A percentile compares a stretch with the other conserved stretches of the same genome.
Evolutionary conservation across 2,113 vertebrate species (phyloP).

Genomic region (Rhinopithecus roxellana): DNA sequence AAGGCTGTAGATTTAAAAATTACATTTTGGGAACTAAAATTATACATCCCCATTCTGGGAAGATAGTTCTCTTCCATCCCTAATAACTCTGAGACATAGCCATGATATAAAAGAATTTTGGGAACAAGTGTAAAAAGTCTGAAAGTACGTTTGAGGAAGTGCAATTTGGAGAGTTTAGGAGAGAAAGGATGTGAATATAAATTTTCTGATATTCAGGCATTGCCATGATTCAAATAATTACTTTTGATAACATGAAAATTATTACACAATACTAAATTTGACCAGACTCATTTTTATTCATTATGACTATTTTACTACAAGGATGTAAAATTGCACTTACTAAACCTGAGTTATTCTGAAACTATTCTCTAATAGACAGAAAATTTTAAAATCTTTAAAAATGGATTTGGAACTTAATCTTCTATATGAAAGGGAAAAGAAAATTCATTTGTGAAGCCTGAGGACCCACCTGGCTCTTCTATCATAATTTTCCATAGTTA

Average conservation of each 20-base stretch:
- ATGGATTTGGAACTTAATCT: constrained; percentile 3
- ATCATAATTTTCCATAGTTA: not conserved
- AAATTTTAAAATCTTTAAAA: constrained; percentile 43
- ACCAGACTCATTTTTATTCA: constrained; percentile 33
- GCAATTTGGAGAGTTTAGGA: not conserved
- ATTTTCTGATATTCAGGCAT: not conserved
- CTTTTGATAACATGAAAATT: not conserved
- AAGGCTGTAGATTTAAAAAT: not conserved
- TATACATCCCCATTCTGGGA: not conserved
- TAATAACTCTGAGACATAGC: not conserved
- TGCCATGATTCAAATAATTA: constrained; percentile 53
- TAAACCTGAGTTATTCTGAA: constrained; percentile 49
- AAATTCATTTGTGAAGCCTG: not conserved
- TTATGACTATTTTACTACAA: constrained; percentile 49
- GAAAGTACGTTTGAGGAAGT: not conserved
- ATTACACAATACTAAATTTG: constrained; percentile 9
- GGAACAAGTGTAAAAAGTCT: not conserved
- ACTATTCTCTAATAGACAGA: constrained; percentile 19
- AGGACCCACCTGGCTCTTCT: not conserved
- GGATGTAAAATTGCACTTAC: constrained; percentile 19
- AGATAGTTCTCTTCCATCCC: not conserved
- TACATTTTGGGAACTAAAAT: not conserved
- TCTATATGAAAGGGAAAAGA: constrained; percentile 25
- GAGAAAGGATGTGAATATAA: not conserved
- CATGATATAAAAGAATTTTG: not conserved